Percentiles rank a stretch among this genome's conserved stretches.
phyloP scores from a whole-genome alignment of 2,888 invertebrate species.

The Apotomis capreana region DNA sequence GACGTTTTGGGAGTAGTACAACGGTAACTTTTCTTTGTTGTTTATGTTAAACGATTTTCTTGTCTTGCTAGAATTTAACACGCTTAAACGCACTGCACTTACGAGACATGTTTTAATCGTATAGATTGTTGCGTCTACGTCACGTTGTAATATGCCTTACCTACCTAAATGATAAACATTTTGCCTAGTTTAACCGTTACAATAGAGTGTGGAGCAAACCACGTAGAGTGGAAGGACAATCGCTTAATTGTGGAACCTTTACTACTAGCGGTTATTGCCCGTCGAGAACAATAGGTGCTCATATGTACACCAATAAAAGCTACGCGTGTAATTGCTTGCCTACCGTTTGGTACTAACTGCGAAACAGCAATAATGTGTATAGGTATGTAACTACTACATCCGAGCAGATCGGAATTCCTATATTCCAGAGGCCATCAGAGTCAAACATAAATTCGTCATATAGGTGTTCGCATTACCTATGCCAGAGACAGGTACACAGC shows the following conservation, averaged over 20 bases:
- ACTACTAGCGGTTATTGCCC: constrained; percentile 54
- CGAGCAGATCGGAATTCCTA: neutral
- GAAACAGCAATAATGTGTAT: constrained; percentile 43
- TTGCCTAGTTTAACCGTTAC: constrained; percentile 5
- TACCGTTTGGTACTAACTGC: constrained; percentile 57
- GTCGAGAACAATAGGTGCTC: constrained; percentile 64
- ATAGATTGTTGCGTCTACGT: neutral
- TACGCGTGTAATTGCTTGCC: constrained; percentile 67
- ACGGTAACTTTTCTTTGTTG: constrained; percentile 50
- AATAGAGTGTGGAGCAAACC: constrained; percentile 50
- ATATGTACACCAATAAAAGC: constrained; percentile 60
- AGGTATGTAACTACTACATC: neutral
- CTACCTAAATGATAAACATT: neutral
- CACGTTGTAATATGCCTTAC: neutral
- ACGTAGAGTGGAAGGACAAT: constrained; percentile 51
- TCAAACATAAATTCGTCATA: constrained; percentile 4
- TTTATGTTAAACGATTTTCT: constrained; percentile 43
- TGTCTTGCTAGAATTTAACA: constrained; percentile 12
- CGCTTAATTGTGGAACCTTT: constrained; percentile 50
- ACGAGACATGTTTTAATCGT: neutral
- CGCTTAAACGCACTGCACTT: neutral
- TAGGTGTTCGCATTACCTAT: constrained; percentile 16
- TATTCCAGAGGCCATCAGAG: neutral
- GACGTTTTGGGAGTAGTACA: constrained; percentile 54
- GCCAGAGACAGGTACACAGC: constrained; percentile 25